These are phyloP conservation scores for Gnathonemus echidnorhynchus DNA, from an alignment of 2,113 vertebrate species.

Conservation along the genomic window DNA sequence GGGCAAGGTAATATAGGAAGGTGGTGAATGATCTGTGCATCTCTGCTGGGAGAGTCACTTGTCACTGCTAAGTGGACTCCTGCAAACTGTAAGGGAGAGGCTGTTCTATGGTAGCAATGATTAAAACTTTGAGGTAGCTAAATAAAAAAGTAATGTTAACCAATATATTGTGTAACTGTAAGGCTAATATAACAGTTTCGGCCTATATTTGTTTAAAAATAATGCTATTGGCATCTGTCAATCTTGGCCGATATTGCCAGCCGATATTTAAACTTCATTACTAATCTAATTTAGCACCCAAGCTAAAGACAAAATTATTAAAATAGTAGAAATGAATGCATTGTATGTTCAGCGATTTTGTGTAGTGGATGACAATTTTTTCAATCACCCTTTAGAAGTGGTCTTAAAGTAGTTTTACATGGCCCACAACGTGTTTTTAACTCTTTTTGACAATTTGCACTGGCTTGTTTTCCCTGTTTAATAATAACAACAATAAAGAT, in stretches of 20 bases:
- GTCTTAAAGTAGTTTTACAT: not conserved
- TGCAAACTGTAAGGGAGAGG: not conserved
- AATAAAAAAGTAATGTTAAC: not conserved
- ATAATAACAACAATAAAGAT: not conserved
- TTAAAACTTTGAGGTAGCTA: not conserved
- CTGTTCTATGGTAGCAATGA: not conserved
- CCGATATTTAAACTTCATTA: not conserved
- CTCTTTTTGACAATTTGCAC: not conserved
- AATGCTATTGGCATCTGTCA: not conserved
- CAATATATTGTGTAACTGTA: no score
- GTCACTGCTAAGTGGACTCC: not conserved
- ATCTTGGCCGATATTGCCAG: not conserved
- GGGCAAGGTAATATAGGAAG: not conserved
- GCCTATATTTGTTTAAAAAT: not conserved
- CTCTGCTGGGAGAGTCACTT: not conserved
- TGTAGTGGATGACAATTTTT: not conserved
- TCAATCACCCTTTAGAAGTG: not conserved
- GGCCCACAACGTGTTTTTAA: not conserved
- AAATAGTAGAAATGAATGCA: not conserved
- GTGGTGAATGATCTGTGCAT: not conserved
- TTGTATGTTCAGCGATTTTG: not conserved
- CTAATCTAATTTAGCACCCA: not conserved
- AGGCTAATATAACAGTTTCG: not conserved
- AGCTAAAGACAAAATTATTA: not conserved
- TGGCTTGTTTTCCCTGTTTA: not conserved